Evolutionary conservation across 2,797 vertebrate genomes (phyloP).

Genomic region (Pangasius macronema): DNA sequence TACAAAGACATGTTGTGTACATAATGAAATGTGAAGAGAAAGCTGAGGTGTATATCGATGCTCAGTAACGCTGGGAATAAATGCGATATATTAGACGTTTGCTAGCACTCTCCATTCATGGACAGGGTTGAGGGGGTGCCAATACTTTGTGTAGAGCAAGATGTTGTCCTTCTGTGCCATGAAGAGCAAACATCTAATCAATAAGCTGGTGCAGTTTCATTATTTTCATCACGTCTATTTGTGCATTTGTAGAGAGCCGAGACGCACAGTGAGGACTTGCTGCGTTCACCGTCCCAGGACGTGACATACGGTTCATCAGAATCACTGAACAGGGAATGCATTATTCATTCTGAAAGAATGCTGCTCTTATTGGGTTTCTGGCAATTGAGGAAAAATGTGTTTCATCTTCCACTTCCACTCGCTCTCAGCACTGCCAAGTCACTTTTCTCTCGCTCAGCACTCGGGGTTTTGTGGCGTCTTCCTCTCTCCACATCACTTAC

Average conservation of each 20-base stretch:
- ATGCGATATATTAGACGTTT: not conserved
- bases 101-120: not conserved
- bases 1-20: not conserved
- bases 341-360: slow-evolving; percentile 10
- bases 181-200: not conserved
- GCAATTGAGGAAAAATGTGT: slow-evolving; percentile 9
- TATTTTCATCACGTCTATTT: too few species aligned
- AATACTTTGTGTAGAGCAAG: not conserved
- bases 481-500: slow-evolving; percentile 22
- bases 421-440: slow-evolving; percentile 6
- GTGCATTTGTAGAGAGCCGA: not conserved
- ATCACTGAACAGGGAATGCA: slow-evolving; percentile 5
- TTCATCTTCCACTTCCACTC: slow-evolving; percentile 16
- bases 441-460: slow-evolving; percentile 20
- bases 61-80: not conserved
- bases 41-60: not conserved
- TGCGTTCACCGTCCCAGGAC: not conserved
- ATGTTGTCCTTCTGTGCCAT: not conserved
- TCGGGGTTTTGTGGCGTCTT: slow-evolving; percentile 17
- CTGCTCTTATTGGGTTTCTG: slow-evolving; percentile 6
- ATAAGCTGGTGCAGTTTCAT: not conserved
- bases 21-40: not conserved
- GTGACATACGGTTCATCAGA: not conserved
- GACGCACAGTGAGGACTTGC: not conserved
- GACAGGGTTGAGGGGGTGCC: not conserved